Percentiles rank a stretch among this genome's conserved stretches.
phyloP scores from a whole-genome alignment of 2,888 invertebrate genomes.

The Linnaemya tessellans region DNA sequence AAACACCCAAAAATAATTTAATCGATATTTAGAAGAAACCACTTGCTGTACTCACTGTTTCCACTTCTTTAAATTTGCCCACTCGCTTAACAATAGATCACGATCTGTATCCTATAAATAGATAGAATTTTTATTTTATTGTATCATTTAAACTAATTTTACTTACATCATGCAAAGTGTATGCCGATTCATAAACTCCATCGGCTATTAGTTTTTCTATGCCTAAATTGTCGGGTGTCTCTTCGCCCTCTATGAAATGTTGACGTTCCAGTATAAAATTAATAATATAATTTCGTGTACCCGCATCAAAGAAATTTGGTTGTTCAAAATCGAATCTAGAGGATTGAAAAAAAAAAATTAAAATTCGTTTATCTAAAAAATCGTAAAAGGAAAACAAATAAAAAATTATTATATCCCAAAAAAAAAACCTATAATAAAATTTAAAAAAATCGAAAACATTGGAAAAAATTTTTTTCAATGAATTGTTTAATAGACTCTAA shows the following conservation, averaged over 20 bases:
- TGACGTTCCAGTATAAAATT: constrained; percentile 90
- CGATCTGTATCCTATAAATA: constrained; percentile 84
- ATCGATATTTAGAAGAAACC: not conserved
- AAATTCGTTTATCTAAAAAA: not conserved
- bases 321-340: constrained; percentile 74
- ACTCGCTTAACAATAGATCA: constrained; percentile 86
- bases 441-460: no score
- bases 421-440: no score
- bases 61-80: constrained; percentile 88
- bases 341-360: not conserved
- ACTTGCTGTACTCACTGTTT: constrained; percentile 84
- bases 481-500: no score
- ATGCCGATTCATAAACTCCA: constrained; percentile 88
- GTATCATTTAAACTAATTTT: not conserved
- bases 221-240: constrained; percentile 84
- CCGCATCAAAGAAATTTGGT: constrained; percentile 86
- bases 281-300: constrained; percentile 87
- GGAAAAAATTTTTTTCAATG: no score
- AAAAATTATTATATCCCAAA: no score
- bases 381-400: no score
- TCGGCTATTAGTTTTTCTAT: constrained; percentile 87
- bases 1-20: constrained; percentile 1
- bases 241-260: constrained; percentile 85
- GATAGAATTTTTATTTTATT: not conserved
- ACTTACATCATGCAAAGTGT: constrained; percentile 90